Percentiles rank a stretch among this genome's conserved stretches.
Conservation (phyloP, 2,797 vertebrate genomes). For the Spondyliosoma cantharus region DNA sequence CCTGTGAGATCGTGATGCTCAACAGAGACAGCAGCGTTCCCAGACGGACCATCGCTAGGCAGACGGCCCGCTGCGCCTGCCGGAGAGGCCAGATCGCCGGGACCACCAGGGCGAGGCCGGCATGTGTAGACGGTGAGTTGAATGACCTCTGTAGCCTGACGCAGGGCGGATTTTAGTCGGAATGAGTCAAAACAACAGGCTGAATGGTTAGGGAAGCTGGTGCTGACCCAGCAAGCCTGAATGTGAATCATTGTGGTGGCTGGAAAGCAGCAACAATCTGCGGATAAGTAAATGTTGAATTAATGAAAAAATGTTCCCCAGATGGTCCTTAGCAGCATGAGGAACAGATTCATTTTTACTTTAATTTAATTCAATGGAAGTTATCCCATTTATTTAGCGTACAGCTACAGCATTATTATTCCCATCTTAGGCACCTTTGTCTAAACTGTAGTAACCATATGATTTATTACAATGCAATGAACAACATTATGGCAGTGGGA, state of each 20-base stretch:
- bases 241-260: not conserved
- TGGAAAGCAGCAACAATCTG: not conserved
- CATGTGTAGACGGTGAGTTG: conserved; percentile 88
- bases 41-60: conserved; percentile 87
- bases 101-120: conserved; percentile 87
- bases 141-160: conserved; percentile 17
- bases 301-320: not conserved
- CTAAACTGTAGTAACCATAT: not conserved
- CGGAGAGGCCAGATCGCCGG: conserved; percentile 90
- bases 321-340: not conserved
- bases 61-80: conserved; percentile 90
- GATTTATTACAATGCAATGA: conserved; percentile 10
- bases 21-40: conserved; percentile 90
- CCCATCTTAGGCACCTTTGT: conserved; percentile 5
- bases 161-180: not conserved
- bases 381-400: conserved; percentile 10
- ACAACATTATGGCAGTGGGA: conserved; percentile 9
- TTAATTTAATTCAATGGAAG: conserved; percentile 19
- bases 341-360: conserved; percentile 18
- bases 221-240: not conserved
- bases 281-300: conserved; percentile 7
- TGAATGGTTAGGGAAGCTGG: not conserved
- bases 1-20: conserved; percentile 89
- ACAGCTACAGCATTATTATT: conserved; percentile 18
- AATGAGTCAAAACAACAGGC: not conserved